Evolutionary conservation across 2,888 invertebrate species (phyloP).

Genomic region (Eustalomyia histrio): DNA sequence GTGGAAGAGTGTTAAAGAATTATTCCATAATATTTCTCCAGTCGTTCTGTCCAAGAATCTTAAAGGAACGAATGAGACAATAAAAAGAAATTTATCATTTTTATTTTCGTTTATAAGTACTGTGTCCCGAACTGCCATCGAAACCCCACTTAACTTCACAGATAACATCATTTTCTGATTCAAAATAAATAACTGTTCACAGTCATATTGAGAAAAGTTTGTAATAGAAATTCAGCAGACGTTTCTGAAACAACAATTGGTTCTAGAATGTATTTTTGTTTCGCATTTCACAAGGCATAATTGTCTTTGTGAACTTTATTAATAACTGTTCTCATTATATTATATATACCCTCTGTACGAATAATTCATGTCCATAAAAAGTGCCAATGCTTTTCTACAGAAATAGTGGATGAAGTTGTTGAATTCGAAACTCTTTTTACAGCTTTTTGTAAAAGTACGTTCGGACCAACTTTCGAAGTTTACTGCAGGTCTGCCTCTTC

Average conservation of each 20-base stretch:
- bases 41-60: conserved; percentile 5
- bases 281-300: not conserved
- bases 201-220: conserved; percentile 18
- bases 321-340: too few species aligned
- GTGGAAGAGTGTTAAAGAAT: conserved; percentile 38
- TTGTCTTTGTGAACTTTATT: not conserved
- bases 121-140: conserved; percentile 26
- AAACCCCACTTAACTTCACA: conserved; percentile 30
- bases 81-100: conserved; percentile 36
- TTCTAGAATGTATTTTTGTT: conserved; percentile 7
- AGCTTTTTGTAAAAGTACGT: too few species aligned
- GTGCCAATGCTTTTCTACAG: not conserved
- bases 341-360: too few species aligned
- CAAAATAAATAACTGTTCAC: conserved; percentile 16
- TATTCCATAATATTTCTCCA: conserved; percentile 32
- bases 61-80: conserved; percentile 35
- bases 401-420: too few species aligned
- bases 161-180: conserved; percentile 7
- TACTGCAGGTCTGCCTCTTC: too few species aligned
- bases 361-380: conserved; percentile 14
- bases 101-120: conserved; percentile 28
- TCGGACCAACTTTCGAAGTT: too few species aligned
- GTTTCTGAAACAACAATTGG: conserved; percentile 7
- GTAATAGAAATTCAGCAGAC: conserved; percentile 11
- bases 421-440: too few species aligned